Conservation (phyloP, 2,113 vertebrate species). For the Callospermophilus lateralis region DNA sequence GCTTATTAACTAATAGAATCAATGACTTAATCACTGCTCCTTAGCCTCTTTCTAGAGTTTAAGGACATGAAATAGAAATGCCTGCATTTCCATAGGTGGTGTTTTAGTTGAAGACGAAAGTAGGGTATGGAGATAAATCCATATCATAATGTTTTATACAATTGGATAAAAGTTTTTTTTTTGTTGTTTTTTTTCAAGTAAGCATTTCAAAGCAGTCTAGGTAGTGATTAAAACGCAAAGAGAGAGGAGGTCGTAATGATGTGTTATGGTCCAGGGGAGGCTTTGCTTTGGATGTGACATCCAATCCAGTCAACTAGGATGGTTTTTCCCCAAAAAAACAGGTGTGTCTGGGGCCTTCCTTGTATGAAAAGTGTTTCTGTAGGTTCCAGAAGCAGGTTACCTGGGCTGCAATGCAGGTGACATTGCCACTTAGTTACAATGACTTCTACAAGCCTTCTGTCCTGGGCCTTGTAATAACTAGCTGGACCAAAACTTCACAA, state of each 20-base stretch:
- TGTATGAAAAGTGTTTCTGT: accelerated
- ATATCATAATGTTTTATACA: not conserved
- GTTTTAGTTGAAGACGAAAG: not conserved
- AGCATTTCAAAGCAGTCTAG: not conserved
- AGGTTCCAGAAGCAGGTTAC: not conserved
- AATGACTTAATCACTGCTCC: not conserved
- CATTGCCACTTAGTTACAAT: accelerated
- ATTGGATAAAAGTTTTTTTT: not conserved
- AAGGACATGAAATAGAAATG: not conserved
- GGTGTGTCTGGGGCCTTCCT: accelerated
- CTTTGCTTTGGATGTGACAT: not conserved
- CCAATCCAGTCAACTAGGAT: not conserved
- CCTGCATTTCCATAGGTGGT: not conserved
- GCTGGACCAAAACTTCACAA: not conserved
- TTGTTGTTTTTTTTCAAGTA: not conserved
- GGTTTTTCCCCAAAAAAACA: not conserved
- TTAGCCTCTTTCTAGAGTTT: not conserved
- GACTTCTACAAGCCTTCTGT: not conserved
- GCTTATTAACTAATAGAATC: constrained; percentile 24
- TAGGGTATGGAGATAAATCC: not conserved
- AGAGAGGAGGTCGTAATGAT: not conserved
- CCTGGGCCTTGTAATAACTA: not conserved
- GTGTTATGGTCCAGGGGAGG: not conserved
- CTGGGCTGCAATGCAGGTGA: not conserved
- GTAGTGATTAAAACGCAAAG: not conserved